Evolutionary conservation across 2,888 invertebrate species (phyloP), one percentile per base, ranked within the genome.

Genomic region (Melieria picta): DNA sequence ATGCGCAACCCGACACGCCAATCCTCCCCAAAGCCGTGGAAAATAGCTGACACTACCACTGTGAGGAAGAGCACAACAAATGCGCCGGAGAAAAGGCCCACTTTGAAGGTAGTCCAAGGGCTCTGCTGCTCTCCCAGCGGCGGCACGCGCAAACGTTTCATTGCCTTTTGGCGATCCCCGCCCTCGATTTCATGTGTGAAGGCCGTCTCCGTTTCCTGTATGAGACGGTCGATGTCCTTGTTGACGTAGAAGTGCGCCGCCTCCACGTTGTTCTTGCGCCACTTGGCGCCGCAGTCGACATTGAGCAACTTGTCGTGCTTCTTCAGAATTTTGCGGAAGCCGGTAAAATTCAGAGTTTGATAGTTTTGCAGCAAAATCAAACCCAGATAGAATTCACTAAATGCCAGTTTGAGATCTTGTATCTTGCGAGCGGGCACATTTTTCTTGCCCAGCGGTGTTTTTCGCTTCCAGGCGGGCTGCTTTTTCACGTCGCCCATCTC

Each of bases 351-450:
- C 11, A 96, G 88, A 79, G 93, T 94, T 86, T 96, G 95, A 85
- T 94, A 95, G 85, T 96, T 96, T 87, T 96, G 96, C 66, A 96
- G 87, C 57, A 96, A 87, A 80, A 96, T 94, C 70, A 96, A 88
- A 79, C 93, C 93, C 68, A 96, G 89, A 87, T 96, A 97, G 86
- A 95, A 96, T 88, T 96, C 96, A 80, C 94, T 94, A 87, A 95
- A 96, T 67, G 96, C 96, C 76, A 96, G 88, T 86, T 95, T 95
- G 75, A 96, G 87, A 84, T 95, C 95, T 82, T 93, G 93, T 69
- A 93, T 87, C 83, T 93, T 94, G 60, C 93, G 88, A 0, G 91
- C 88, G 0, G 92, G 90, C 16, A 91, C 87, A 77, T 86, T 86
- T 73, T 87, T 85, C 73, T 86, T 86, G 64, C 85, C 84, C 72